Evolutionary conservation across 2,113 vertebrate species (phyloP).

Genomic region (Ovibos moschatus): DNA sequence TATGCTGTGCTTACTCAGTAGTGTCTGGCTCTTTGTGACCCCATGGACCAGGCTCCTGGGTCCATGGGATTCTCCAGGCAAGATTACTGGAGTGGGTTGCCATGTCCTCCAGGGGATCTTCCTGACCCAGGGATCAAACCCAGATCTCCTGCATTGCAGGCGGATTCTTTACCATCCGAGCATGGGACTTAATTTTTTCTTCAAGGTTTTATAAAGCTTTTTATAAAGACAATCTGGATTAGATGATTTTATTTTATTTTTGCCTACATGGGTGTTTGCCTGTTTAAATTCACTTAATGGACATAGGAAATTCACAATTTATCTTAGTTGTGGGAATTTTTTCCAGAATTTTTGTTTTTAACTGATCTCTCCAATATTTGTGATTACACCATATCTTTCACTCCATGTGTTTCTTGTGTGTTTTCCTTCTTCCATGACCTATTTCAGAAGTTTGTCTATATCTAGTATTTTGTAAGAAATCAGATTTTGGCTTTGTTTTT

Average conservation of each 20-base stretch:
- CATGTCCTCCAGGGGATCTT: not conserved
- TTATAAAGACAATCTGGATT: not conserved
- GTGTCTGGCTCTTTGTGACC: not conserved
- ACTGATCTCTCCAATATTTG: not conserved
- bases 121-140: not conserved
- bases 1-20: not conserved
- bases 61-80: not conserved
- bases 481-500: not conserved
- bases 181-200: not conserved
- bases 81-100: not conserved
- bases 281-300: not conserved
- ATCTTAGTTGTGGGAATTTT: not conserved
- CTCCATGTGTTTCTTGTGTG: not conserved
- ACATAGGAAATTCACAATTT: not conserved
- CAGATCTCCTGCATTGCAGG: not conserved
- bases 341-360: not conserved
- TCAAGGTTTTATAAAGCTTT: not conserved
- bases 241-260: not conserved
- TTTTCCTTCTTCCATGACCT: not conserved
- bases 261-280: not conserved
- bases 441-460: not conserved
- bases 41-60: not conserved
- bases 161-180: not conserved
- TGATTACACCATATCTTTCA: not conserved
- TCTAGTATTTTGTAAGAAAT: not conserved